Evolutionary conservation across 2,113 vertebrate species (phyloP), one percentile per base, ranked within the genome.

Genomic region (Calidris pugnax): DNA sequence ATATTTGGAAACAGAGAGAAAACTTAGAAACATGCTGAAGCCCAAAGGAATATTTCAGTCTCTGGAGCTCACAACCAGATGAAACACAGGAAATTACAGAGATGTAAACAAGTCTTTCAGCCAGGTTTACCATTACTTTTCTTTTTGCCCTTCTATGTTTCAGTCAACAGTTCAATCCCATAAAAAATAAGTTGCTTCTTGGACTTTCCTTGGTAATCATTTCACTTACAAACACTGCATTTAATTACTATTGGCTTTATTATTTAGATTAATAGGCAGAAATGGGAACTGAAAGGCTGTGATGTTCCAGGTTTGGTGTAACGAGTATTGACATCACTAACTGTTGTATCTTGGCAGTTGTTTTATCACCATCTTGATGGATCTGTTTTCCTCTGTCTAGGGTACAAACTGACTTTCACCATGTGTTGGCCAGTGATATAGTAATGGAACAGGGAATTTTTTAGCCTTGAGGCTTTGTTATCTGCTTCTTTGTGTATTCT

Each of bases 1-100:
- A 10, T 95, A 87, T 93, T 43, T 85, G 69, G 90, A 57, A 93
- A 89, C 60, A 89, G 41, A 85, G 89, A 74, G 77, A 91, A 94
- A 93, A 73, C 37, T 93, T 64, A 92, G 73, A 89, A 92, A 95
- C 69, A 66, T 50, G 4, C 16, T 76, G 90, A 87, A 94, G 21
- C 94, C 77, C 80, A 72, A 50, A 92, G 95, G 95, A 96, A 79
- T 82, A 90, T 50, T 55, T 89, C 33, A n/a, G 72, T 87, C 89
- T 90, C 86, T 57, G 69, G 89, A 91, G 96, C 79, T 95, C 89
- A 35, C 69, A 85, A 93, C 69, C 69, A 96, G 92, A 96, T 92
- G 92, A 94, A 97, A 87, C 62, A 92, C 90, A 95, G 96, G 96
- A 97, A 97, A 97, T 95, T 91, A 78, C 76, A 82, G 77, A 92